These are phyloP conservation scores for Bombus huntii DNA, from an alignment of 1,140 invertebrate species.

Conservation along the genomic window DNA sequence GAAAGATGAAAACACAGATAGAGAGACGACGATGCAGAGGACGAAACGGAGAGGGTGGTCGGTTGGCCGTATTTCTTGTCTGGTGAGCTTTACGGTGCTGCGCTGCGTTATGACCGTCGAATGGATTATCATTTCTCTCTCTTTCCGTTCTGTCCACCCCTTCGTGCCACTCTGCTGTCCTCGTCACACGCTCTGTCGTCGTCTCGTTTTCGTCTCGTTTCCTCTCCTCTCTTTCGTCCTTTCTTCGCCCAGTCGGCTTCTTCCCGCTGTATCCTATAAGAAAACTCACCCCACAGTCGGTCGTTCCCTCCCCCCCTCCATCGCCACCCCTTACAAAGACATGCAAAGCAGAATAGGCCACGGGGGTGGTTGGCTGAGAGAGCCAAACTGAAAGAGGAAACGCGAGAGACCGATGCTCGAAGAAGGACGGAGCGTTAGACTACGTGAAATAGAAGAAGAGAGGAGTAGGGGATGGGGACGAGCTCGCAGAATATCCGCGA, in stretches of 20 bases:
- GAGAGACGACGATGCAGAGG: slow-evolving; percentile 53
- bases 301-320: not conserved
- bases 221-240: slow-evolving; percentile 36
- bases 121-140: slow-evolving; percentile 81
- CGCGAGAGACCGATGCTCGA: slow-evolving; percentile 18
- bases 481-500: slow-evolving; percentile 38
- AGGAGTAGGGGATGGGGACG: not conserved
- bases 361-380: not conserved
- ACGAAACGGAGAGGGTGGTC: slow-evolving; percentile 69
- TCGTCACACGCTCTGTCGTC: not conserved
- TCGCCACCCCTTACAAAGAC: slow-evolving; percentile 57
- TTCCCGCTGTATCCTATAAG: slow-evolving; percentile 63
- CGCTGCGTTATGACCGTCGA: slow-evolving; percentile 81
- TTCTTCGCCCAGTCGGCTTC: slow-evolving; percentile 38
- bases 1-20: slow-evolving; percentile 50
- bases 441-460: not conserved
- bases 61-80: slow-evolving; percentile 82
- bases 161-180: slow-evolving; percentile 47
- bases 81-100: slow-evolving; percentile 81
- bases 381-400: slow-evolving; percentile 9
- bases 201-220: slow-evolving; percentile 7
- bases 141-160: slow-evolving; percentile 57
- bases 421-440: not conserved
- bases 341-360: slow-evolving; percentile 71
- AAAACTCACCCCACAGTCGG: slow-evolving; percentile 57